Evolutionary conservation across 2,888 invertebrate species (phyloP), one percentile per base, ranked within the genome.

Genomic region (Pogonocherus hispidulus): DNA sequence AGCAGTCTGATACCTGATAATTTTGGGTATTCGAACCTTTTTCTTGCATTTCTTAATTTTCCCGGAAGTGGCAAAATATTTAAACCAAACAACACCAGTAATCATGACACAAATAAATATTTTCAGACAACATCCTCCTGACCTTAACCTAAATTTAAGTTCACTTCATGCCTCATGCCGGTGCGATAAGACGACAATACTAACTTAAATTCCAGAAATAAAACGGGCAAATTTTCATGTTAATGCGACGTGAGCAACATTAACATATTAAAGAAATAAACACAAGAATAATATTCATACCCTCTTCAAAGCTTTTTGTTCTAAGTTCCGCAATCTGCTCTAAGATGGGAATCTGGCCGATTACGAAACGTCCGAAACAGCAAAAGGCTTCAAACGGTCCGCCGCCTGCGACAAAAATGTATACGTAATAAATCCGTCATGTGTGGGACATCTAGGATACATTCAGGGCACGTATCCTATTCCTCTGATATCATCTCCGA

Each of bases 391-490:
- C 76, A 76, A 76, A 76, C 66, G 72, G 56, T 59, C 71, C 73
- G 73, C 72, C 73, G 72, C 69, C 70, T 68, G 76, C 62, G 71
- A 68, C 73, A 73, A 66, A 74, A 76, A 71, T 73, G 72, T 73
- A 72, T 70, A 70, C 70, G 73, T 69, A 69, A 74, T 76, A 72
- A 75, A 78, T 76, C 76, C 78, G 72, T 78, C 76, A 76, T 74
- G 73, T 76, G 78, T 70, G 72, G 75, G 74, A 78, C 73, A 74
- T 73, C 73, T 72, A 72, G 76, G 73, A 70, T 72, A 73, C 71
- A 78, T 78, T 75, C 78, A 55, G 72, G 69, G 71, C 78, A 78
- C 78, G 78, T 76, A 72, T 55, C 62, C 67, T 75, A 73, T 73
- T 62, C 62, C 9, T 51, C 62, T 37, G 62, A 62, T 62, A 62